These are phyloP conservation scores for Aelia acuminata DNA, from an alignment of 2,888 invertebrate genomes.

Conservation along the genomic window DNA sequence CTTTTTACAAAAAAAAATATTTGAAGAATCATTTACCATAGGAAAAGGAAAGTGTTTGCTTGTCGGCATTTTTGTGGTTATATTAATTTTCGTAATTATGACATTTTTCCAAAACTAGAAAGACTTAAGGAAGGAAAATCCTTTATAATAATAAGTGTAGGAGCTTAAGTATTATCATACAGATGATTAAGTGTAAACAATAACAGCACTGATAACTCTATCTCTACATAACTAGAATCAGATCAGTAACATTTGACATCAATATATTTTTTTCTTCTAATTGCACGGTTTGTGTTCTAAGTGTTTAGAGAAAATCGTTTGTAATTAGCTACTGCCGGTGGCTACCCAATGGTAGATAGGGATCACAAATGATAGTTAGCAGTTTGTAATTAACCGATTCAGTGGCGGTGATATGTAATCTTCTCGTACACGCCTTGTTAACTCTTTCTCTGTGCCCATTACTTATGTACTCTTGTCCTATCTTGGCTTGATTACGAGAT, in stretches of 20 bases:
- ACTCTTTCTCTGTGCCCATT: background rate
- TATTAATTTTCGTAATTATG: background rate
- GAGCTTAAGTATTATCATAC: background rate
- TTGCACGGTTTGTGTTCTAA: background rate
- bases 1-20: no score
- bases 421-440: background rate
- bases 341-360: background rate
- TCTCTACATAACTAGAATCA: background rate
- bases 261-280: background rate
- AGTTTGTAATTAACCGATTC: background rate
- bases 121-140: background rate
- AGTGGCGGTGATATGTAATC: background rate
- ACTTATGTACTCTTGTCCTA: background rate
- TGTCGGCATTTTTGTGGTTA: no score
- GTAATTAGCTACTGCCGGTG: background rate
- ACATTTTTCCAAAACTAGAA: background rate
- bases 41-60: no score
- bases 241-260: background rate
- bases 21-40: no score
- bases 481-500: background rate
- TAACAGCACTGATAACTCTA: background rate
- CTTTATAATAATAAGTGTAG: background rate
- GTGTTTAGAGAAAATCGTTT: background rate
- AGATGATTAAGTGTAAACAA: background rate
- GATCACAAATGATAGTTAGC: background rate